These are phyloP conservation scores for Trinorchestia longiramus DNA, from an alignment of 1,140 invertebrate species.

Conservation along the genomic window DNA sequence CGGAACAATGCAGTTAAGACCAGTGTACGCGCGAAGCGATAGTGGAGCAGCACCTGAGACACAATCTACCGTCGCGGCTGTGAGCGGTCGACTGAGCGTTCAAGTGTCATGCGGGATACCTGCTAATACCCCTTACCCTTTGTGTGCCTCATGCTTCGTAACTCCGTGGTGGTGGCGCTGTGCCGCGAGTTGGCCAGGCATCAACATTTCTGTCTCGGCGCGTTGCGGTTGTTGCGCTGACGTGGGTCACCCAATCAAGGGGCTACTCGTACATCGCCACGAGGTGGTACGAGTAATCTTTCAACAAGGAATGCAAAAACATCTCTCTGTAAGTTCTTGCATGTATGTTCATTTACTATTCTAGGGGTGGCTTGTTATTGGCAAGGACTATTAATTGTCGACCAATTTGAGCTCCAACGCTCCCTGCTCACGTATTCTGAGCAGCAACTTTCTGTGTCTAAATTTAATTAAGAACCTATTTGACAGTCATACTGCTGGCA, in stretches of 20 bases:
- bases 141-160: not conserved
- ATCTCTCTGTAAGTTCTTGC: not conserved
- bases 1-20: conserved; percentile 37
- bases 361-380: no score
- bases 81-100: conserved; percentile 10
- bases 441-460: no score
- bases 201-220: not conserved
- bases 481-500: no score
- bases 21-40: not conserved
- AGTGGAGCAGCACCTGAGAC: not conserved
- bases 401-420: no score
- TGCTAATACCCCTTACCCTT: conserved; percentile 23
- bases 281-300: not conserved
- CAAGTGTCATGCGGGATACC: conserved; percentile 39
- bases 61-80: not conserved
- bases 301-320: not conserved
- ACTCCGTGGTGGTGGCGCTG: not conserved
- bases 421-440: no score
- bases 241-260: not conserved
- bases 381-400: no score
- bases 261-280: not conserved
- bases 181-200: not conserved
- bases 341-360: not conserved
- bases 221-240: not conserved
- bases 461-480: no score